These are phyloP conservation scores for Heteromyza rotundicornis DNA, from an alignment of 2,888 invertebrate species.

Conservation along the genomic window DNA sequence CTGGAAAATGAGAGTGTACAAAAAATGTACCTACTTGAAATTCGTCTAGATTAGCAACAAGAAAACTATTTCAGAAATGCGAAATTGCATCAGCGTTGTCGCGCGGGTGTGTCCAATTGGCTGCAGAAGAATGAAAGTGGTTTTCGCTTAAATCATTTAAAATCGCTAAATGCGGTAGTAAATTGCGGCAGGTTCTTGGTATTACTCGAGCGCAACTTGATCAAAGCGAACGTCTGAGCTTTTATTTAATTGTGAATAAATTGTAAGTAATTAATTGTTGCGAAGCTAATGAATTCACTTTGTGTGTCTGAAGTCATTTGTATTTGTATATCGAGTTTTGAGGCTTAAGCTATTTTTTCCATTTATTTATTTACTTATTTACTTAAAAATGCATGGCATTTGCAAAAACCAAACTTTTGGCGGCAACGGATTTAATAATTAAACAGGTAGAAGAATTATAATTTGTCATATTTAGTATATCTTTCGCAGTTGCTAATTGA, in stretches of 20 bases:
- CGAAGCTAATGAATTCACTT: background rate
- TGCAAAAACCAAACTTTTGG: too few relatives aligned
- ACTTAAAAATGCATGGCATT: too few relatives aligned
- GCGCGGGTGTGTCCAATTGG: background rate
- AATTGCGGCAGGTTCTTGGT: background rate
- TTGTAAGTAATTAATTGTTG: background rate
- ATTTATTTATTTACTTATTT: too few relatives aligned
- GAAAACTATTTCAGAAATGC: constrained; percentile 47
- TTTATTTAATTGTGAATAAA: background rate
- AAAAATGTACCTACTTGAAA: constrained; percentile 8
- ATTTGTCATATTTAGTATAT: too few relatives aligned
- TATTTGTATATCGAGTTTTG: background rate
- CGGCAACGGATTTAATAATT: too few relatives aligned
- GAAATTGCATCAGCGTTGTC: constrained; percentile 46
- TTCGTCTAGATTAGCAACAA: constrained; percentile 4
- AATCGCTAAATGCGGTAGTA: background rate
- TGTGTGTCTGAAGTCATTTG: background rate
- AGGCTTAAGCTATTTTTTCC: background rate
- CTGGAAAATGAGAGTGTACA: background rate
- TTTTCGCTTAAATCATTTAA: background rate
- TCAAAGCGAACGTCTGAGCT: background rate
- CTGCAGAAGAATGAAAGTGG: background rate
- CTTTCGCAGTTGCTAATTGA: too few relatives aligned
- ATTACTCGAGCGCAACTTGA: background rate
- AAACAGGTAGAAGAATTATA: too few relatives aligned